A percentile compares a stretch with the other conserved stretches of the same genome.
These are phyloP conservation scores for Pseudoips prasinana DNA, from an alignment of 2,888 invertebrate genomes.

Conservation along the genomic window DNA sequence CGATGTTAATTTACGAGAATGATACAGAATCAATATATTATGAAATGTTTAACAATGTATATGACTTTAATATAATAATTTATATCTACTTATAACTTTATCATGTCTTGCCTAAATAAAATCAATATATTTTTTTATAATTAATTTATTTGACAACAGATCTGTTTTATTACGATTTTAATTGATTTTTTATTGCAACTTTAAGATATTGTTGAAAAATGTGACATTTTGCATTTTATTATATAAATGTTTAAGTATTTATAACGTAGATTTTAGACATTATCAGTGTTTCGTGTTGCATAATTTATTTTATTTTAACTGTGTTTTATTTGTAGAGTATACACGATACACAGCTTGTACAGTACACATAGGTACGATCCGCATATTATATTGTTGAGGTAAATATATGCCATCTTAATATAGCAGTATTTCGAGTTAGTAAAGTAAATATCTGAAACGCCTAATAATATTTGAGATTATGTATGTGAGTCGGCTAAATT, in stretches of 20 bases:
- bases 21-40: constrained; percentile 35
- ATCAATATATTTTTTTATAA: constrained; percentile 42
- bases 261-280: constrained; percentile 39
- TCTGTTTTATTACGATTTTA: constrained; percentile 23
- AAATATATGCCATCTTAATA: constrained; percentile 6
- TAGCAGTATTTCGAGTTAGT: too few species aligned
- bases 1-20: constrained; percentile 39
- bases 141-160: constrained; percentile 33
- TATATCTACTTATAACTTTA: constrained; percentile 42
- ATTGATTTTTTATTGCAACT: constrained; percentile 32
- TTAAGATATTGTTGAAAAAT: constrained; percentile 22
- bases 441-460: too few species aligned
- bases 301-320: constrained; percentile 72
- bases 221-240: constrained; percentile 36
- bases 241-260: constrained; percentile 36
- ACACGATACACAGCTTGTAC: constrained; percentile 57
- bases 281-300: constrained; percentile 67
- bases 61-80: constrained; percentile 25
- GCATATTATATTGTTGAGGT: constrained; percentile 9
- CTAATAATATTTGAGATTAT: too few species aligned
- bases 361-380: constrained; percentile 33
- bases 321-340: constrained; percentile 64
- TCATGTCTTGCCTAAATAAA: constrained; percentile 69
- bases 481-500: too few species aligned
- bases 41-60: constrained; percentile 47